Base-by-base conservation (phyloP, 2,797 vertebrate genomes). In the Sternarchorhynchus goeldii region DNA sequence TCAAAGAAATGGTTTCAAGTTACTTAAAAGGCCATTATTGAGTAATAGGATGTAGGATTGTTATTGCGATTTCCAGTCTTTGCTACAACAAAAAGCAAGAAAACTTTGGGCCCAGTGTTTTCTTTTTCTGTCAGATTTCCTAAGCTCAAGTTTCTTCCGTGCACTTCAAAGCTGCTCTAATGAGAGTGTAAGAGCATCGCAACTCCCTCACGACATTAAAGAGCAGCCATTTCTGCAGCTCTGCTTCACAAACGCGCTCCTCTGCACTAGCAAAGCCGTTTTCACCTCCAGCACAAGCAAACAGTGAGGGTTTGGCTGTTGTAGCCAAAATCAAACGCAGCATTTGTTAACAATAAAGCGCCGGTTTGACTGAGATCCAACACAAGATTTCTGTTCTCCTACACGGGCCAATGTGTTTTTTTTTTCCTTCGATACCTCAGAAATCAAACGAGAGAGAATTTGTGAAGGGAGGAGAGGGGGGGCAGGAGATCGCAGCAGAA, bases 211-310 rank as follows among this genome's bases (percentile, higher is more conserved):
- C 81, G 89, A 90, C 90, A 90, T 91, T 90, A 89, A 89, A 87
- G 39, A 10, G 82, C 82, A 81, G 84, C 83, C 87, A 87, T 87
- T 88, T 89, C 80, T 77, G 85, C 85, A 59, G 5, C 86, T 90
- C 63, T 85, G 82, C 90, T 91, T 88, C 90, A 86, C 88, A 86
- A 88, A 87, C 87, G 88, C 81, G 80, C 74, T 83, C 85, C 83
- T 88, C 89, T 85, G 89, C 85, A 88, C 89, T 89, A 90, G 86
- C 85, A 25, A 90, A 91, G 86, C 90, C 90, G 87, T 91, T 92
- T 93, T 91, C 91, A 92, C 91, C 91, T 93, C 91, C 93, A 92
- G 91, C 89, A 89, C 90, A 92, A 93, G 92, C 90, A 91, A 92
- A 91, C 90, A 88, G 79, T 85, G 57, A 88, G 87, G 85, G 87